Conservation (phyloP, 2,888 invertebrate species). For the Strigamia maritima region DNA sequence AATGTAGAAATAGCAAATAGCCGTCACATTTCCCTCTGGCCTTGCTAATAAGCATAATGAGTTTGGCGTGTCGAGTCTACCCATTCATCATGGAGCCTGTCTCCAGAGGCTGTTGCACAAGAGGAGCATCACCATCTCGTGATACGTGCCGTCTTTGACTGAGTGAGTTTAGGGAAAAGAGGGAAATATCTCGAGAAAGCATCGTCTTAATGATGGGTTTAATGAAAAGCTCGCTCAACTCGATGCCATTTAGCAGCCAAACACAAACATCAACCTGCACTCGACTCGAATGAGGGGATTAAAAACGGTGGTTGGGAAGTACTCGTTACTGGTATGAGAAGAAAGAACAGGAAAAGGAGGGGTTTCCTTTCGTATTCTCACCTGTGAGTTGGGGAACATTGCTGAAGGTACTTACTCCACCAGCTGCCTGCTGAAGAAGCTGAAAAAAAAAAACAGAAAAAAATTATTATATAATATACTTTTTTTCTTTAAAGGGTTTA, state of each 20-base stretch:
- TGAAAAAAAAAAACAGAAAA: conserved; percentile 17
- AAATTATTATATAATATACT: background rate
- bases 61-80: conserved; percentile 21
- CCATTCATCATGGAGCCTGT: conserved; percentile 13
- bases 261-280: conserved; percentile 34
- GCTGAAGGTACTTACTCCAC: conserved; percentile 37
- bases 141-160: conserved; percentile 20
- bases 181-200: conserved; percentile 18
- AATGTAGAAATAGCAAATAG: background rate
- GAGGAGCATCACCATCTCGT: conserved; percentile 16
- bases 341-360: background rate
- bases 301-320: conserved; percentile 9
- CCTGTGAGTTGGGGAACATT: conserved; percentile 37
- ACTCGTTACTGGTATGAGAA: background rate
- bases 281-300: conserved; percentile 25
- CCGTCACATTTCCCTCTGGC: conserved; percentile 15
- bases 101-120: conserved; percentile 27
- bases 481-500: background rate
- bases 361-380: conserved; percentile 1
- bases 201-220: conserved; percentile 34
- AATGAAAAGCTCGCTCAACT: conserved; percentile 32
- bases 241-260: conserved; percentile 31
- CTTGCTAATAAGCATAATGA: conserved; percentile 32
- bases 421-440: conserved; percentile 41
- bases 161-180: conserved; percentile 19